Evolutionary conservation across 1,140 invertebrate genomes (phyloP).

Genomic region (Schmidtea mediterranea): DNA sequence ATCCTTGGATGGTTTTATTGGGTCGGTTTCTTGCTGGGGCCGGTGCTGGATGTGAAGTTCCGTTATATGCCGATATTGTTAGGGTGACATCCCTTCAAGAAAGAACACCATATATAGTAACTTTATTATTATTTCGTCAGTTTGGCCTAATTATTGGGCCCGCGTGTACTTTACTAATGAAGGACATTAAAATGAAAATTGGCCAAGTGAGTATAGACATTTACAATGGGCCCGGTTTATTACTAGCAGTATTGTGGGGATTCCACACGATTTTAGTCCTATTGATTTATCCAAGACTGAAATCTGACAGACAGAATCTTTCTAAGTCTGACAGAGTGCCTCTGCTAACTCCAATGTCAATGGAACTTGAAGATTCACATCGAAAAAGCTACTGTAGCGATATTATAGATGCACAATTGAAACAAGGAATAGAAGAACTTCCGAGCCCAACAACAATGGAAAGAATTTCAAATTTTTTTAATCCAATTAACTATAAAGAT

Average conservation of each 20-base stretch:
- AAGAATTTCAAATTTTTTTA: neutral
- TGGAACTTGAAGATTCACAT: neutral
- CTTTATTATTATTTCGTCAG: neutral
- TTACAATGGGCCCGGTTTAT: slow-evolving; percentile 3
- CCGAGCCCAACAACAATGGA: neutral
- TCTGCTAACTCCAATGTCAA: neutral
- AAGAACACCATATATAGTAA: neutral
- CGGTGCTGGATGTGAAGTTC: neutral
- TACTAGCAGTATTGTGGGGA: slow-evolving; percentile 1
- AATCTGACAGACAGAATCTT: neutral
- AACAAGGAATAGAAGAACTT: neutral
- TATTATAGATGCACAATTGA: neutral
- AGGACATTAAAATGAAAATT: neutral
- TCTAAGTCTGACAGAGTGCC: neutral
- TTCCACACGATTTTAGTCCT: neutral
- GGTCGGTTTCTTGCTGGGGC: slow-evolving; percentile 2
- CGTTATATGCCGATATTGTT: slow-evolving; percentile 4
- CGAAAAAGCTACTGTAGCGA: neutral
- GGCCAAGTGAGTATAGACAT: neutral
- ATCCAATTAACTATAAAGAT: no score
- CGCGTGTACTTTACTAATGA: neutral
- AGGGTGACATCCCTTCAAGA: neutral
- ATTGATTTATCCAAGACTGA: slow-evolving; percentile 1
- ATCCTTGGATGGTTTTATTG: neutral
- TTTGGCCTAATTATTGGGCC: slow-evolving; percentile 3